phyloP scores from a whole-genome alignment of 1,140 invertebrate genomes.

The Cotesia vestalis region DNA sequence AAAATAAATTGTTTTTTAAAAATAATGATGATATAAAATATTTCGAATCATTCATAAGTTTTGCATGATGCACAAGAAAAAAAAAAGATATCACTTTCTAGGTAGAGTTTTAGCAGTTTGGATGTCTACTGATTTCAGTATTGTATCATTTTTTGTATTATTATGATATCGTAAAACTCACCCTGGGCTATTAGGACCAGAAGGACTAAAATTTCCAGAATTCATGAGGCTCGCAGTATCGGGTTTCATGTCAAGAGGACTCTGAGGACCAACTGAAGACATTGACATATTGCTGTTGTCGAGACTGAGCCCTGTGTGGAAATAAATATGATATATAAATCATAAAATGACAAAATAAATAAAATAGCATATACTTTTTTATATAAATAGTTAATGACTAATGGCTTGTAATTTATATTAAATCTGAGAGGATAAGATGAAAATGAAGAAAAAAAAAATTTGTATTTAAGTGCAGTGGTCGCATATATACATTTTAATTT shows the following conservation, averaged over 20 bases:
- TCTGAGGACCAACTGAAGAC: conserved; percentile 79
- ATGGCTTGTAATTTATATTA: background rate
- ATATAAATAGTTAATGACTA: background rate
- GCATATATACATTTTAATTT: background rate
- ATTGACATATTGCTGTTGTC: conserved; percentile 75
- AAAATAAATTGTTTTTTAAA: too few relatives aligned
- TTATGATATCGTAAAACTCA: conserved; percentile 48
- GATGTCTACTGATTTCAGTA: too few relatives aligned
- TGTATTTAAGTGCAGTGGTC: too few relatives aligned
- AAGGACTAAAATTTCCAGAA: conserved; percentile 72
- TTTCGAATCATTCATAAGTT: too few relatives aligned
- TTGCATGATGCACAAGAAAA: too few relatives aligned
- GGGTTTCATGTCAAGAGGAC: conserved; percentile 85
- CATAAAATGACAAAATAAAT: conserved; percentile 9
- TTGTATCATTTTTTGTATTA: too few relatives aligned
- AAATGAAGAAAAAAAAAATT: too few relatives aligned
- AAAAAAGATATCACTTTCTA: too few relatives aligned
- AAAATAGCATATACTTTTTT: background rate
- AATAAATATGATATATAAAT: conserved; percentile 49
- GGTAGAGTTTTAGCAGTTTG: too few relatives aligned
- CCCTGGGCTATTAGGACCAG: conserved; percentile 73
- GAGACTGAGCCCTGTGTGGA: conserved; percentile 69
- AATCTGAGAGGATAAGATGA: too few relatives aligned
- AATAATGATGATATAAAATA: too few relatives aligned
- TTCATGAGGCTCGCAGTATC: conserved; percentile 80